Percentiles rank a stretch among this genome's conserved stretches.
Conservation (phyloP, 2,888 invertebrate species). For the Pachymerium ferrugineum region DNA sequence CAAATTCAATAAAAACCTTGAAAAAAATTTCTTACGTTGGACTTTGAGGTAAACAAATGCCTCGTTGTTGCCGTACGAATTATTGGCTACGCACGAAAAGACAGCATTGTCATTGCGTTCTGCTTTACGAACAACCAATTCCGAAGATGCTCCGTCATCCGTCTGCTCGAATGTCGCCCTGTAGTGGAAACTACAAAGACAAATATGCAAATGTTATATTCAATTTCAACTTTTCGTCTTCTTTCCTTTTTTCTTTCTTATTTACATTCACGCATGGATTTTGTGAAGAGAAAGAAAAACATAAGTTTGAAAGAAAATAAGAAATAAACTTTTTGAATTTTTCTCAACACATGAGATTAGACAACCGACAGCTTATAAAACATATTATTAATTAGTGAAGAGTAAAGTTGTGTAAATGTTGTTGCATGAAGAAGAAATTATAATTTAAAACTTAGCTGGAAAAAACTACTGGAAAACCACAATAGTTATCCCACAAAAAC, state of each 20-base stretch:
- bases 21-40: conserved; percentile 17
- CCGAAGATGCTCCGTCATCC: not conserved
- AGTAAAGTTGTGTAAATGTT: too few species aligned
- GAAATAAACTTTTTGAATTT: too few species aligned
- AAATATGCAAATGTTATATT: not conserved
- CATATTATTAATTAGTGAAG: too few species aligned
- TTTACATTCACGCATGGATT: too few species aligned
- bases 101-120: conserved; percentile 21
- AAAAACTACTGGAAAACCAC: too few species aligned
- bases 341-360: too few species aligned
- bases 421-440: too few species aligned
- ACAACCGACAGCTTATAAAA: too few species aligned
- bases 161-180: not conserved
- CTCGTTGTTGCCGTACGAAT: conserved; percentile 25
- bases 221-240: not conserved
- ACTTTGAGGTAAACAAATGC: conserved; percentile 16
- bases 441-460: too few species aligned
- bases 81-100: conserved; percentile 30
- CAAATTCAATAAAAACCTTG: not conserved
- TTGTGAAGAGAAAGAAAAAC: too few species aligned
- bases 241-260: not conserved
- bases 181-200: not conserved
- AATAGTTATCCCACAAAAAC: too few species aligned
- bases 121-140: conserved; percentile 27
- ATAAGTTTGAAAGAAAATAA: too few species aligned